Evolutionary conservation across 2,797 vertebrate species (phyloP).

Genomic region (Hypotaenidia philippensis): DNA sequence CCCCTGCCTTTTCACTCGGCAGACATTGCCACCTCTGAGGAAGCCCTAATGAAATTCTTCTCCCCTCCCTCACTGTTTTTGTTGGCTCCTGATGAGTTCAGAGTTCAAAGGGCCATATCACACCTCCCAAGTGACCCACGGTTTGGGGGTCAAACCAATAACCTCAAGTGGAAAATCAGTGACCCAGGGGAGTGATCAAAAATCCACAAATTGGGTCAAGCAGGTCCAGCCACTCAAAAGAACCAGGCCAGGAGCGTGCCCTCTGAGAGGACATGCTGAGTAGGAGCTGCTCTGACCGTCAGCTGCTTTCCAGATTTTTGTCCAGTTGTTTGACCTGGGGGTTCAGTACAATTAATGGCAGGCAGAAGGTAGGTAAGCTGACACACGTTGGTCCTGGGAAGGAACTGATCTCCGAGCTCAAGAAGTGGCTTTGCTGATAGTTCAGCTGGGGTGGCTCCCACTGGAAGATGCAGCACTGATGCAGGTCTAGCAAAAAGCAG

Average conservation of each 20-base stretch:
- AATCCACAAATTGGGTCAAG: conserved; percentile 68
- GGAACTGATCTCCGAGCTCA: conserved; percentile 14
- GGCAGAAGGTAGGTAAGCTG: conserved; percentile 56
- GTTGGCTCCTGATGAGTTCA: conserved; percentile 68
- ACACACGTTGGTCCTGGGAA: conserved; percentile 15
- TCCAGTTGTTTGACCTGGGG: conserved; percentile 58
- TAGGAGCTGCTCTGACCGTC: neutral
- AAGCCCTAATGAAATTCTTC: conserved; percentile 75
- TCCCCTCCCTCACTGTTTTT: conserved; percentile 55
- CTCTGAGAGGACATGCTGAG: conserved; percentile 50
- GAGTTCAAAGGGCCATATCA: conserved; percentile 71
- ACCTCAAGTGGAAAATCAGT: conserved; percentile 70
- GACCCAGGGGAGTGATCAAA: conserved; percentile 67
- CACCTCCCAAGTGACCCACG: conserved; percentile 67
- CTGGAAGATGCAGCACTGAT: neutral
- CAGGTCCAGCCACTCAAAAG: conserved; percentile 63
- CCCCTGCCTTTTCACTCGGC: neutral
- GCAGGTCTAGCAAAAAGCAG: neutral
- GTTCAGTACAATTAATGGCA: conserved; percentile 38
- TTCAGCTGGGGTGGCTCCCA: neutral
- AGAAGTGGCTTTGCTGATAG: neutral
- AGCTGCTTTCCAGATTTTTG: conserved; percentile 70
- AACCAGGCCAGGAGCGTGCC: conserved; percentile 25
- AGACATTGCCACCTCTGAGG: conserved; percentile 28
- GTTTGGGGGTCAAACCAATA: conserved; percentile 71